phyloP scores from a whole-genome alignment of 2,113 vertebrate species.

The Corythornis vintsioides region DNA sequence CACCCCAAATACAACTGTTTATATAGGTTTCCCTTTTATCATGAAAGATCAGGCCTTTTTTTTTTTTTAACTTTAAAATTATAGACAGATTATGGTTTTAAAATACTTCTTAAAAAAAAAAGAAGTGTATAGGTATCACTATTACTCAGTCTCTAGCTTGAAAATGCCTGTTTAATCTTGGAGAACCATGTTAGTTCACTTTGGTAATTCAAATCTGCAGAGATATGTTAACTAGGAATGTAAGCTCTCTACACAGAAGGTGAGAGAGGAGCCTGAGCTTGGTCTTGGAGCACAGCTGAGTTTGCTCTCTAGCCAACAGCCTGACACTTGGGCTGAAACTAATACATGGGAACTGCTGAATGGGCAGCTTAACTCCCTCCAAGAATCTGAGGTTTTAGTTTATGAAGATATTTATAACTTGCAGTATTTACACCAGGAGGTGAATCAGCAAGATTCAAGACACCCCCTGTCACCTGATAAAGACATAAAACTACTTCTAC shows the following conservation, averaged over 20 bases:
- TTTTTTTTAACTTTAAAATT: background rate
- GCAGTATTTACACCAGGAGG: background rate
- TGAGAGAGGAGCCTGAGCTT: background rate
- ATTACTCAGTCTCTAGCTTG: background rate
- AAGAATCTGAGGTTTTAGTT: background rate
- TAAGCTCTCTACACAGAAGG: background rate
- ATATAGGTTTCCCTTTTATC: background rate
- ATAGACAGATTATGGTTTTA: background rate
- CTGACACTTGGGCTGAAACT: background rate
- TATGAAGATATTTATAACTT: background rate
- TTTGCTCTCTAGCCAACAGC: background rate
- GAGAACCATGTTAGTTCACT: background rate
- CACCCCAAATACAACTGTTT: background rate
- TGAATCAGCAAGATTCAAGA: background rate
- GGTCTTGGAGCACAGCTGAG: background rate
- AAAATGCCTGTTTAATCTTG: background rate
- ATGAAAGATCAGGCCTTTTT: background rate
- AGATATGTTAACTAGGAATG: rapidly evolving
- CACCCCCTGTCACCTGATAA: background rate
- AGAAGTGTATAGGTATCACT: background rate
- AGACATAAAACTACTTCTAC: background rate
- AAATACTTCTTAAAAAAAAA: background rate
- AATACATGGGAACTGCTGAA: background rate
- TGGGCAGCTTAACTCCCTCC: background rate
- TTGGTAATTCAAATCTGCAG: background rate